Evolutionary conservation across 1,140 invertebrate genomes (phyloP).

Genomic region (Drosophila bipectinata): DNA sequence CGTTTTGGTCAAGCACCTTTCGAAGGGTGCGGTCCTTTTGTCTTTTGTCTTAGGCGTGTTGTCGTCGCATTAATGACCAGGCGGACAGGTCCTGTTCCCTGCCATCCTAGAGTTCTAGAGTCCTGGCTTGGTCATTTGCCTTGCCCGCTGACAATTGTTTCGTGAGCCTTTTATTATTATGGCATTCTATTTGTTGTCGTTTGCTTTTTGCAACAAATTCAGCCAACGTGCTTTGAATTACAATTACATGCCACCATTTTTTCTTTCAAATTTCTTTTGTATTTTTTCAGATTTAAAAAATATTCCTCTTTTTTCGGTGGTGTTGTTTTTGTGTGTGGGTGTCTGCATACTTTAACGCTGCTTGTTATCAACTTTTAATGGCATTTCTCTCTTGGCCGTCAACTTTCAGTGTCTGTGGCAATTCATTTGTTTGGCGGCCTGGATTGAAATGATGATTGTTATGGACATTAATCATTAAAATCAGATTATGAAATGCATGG

Average conservation of each 20-base stretch:
- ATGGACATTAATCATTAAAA: constrained; percentile 62
- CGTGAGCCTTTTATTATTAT: constrained; percentile 75
- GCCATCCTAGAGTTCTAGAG: constrained; percentile 1
- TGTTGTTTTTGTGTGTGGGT: constrained; percentile 17
- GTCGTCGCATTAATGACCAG: constrained; percentile 69
- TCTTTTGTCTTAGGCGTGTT: constrained; percentile 61
- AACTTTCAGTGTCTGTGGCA: constrained; percentile 39
- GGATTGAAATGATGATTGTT: constrained; percentile 69
- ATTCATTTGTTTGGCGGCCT: constrained; percentile 50
- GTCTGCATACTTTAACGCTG: constrained; percentile 66
- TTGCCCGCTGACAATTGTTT: constrained; percentile 65
- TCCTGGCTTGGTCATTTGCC: constrained; percentile 52
- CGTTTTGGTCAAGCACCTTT: constrained; percentile 78
- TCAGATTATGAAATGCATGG: constrained; percentile 39
- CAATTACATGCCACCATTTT: constrained; percentile 64
- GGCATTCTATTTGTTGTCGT: constrained; percentile 65
- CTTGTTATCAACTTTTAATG: constrained; percentile 79
- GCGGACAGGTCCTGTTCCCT: constrained; percentile 31
- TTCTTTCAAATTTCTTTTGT: constrained; percentile 34
- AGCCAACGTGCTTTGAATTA: constrained; percentile 75
- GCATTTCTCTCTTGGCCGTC: constrained; percentile 49
- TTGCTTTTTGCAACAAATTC: constrained; percentile 76
- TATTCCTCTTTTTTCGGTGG: constrained; percentile 12
- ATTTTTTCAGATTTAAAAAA: constrained; percentile 31
- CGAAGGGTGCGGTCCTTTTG: constrained; percentile 48